Percentiles rank a stretch among this genome's conserved stretches.
These are phyloP conservation scores for Protomyctophum bolini DNA, from an alignment of 2,113 vertebrate species.

Conservation along the genomic window DNA sequence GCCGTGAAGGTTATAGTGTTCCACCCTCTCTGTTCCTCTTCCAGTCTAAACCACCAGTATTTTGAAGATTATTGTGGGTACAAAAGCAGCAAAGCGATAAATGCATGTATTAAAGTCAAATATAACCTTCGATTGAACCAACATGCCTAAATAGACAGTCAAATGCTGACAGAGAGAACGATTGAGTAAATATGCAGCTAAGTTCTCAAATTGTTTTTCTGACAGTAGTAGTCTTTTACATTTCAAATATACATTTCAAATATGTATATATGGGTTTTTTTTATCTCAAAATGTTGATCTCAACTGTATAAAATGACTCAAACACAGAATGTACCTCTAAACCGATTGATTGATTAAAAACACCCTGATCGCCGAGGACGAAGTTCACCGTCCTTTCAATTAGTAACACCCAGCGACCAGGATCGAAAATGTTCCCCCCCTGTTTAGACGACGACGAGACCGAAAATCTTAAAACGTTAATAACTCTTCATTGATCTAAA, in stretches of 20 bases:
- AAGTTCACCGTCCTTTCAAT: too few relatives aligned
- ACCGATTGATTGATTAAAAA: too few relatives aligned
- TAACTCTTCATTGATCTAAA: too few relatives aligned
- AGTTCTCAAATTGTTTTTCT: neutral
- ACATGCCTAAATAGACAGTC: constrained; percentile 43
- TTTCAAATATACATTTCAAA: constrained; percentile 11
- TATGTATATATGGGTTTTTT: too few relatives aligned
- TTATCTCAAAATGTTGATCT: too few relatives aligned
- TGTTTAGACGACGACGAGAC: too few relatives aligned
- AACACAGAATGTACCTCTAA: too few relatives aligned
- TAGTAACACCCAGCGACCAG: too few relatives aligned
- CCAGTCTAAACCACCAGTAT: constrained; percentile 38
- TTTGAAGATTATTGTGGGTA: constrained; percentile 58
- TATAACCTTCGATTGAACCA: constrained; percentile 43
- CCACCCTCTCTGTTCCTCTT: constrained; percentile 34
- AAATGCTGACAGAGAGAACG: constrained; percentile 30
- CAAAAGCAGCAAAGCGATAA: constrained; percentile 45
- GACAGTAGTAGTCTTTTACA: constrained; percentile 7
- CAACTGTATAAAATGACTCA: too few relatives aligned
- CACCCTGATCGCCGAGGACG: too few relatives aligned
- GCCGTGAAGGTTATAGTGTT: constrained; percentile 69
- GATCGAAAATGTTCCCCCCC: too few relatives aligned
- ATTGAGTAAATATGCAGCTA: constrained; percentile 21
- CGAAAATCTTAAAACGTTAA: too few relatives aligned
- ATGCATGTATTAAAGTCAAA: constrained; percentile 44